Conservation (phyloP, 1,140 invertebrate species). For the Macrobrachium rosenbergii region DNA sequence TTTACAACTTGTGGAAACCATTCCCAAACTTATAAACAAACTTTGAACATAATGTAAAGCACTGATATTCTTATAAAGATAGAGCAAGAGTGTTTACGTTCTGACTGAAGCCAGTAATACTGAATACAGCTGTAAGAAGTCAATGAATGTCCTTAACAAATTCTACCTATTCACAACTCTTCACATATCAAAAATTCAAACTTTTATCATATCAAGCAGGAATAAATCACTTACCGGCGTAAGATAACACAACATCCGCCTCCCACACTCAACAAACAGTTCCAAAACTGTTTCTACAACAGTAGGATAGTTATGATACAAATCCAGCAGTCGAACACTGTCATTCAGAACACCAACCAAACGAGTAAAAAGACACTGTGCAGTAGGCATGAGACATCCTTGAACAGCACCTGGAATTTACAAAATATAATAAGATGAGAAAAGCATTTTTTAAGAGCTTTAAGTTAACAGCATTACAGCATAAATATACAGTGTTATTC, state of each 20-base stretch:
- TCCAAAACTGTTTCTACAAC: slow-evolving; percentile 85
- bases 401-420: slow-evolving; percentile 74
- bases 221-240: slow-evolving; percentile 70
- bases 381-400: slow-evolving; percentile 75
- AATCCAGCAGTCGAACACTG: slow-evolving; percentile 59
- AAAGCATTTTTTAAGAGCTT: too few species aligned
- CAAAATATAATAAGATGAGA: background rate
- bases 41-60: too few species aligned
- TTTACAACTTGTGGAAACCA: too few species aligned
- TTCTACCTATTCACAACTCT: too few species aligned
- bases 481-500: too few species aligned
- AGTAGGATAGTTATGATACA: slow-evolving; percentile 87
- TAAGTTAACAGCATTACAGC: too few species aligned
- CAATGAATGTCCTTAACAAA: too few species aligned
- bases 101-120: too few species aligned
- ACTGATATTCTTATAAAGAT: too few species aligned
- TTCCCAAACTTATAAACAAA: too few species aligned
- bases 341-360: slow-evolving; percentile 48
- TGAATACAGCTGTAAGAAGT: too few species aligned
- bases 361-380: slow-evolving; percentile 66
- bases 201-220: background rate
- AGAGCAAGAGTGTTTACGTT: too few species aligned
- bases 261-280: slow-evolving; percentile 80
- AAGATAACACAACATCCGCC: slow-evolving; percentile 79
- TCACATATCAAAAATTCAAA: background rate